Evolutionary conservation across 2,113 vertebrate species (phyloP), one percentile per base, ranked within the genome.

Genomic region (Solenodon paradoxus): DNA sequence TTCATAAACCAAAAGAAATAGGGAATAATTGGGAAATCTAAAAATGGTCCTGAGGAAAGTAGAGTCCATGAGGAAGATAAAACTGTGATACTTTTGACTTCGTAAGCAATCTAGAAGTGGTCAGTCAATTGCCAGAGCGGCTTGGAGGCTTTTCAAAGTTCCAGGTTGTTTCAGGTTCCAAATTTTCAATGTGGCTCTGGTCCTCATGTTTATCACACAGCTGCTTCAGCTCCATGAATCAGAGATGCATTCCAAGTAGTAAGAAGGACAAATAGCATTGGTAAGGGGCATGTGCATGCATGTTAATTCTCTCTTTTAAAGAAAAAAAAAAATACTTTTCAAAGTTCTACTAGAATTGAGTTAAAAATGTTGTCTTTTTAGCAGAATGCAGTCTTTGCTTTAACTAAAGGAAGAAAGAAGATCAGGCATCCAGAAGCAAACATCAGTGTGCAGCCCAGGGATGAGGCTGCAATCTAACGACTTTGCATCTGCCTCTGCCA

Each of bases 401-500:
- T 51, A 49, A n/a, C 28, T 13, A 79, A 69, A 6, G 40, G 38
- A 28, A 55, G 49, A 79, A 77, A 19, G 24, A 47, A 51, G 19
- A 59, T 0, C n/a, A 26, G 0, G 7, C 15, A 26, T 0, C 0
- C 32, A 55, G 22, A 84, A 42, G 55, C 20, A 72, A 42, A 59
- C 5, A 10, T 53, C 3, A 40, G 6, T 51, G 24, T 78, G 9
- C 11, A 45, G 17, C 19, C 30, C 61, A 30, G 20, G 17, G 26
- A 45, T 49, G 16, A 32, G 38, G 57, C 7, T 40, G 2, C 7
- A 2, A 15, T 22, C 8, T n/a, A 2, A 0, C 47, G 66, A 57
- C 1, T 16, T 26, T 59, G 28, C 22, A 42, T 63, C 63, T 74
- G 20, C 4, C 35, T 16, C 22, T 17, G 3, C 11, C 45, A 20